Conservation (phyloP, 2,797 vertebrate species). For the Pempheris klunzingeri region DNA sequence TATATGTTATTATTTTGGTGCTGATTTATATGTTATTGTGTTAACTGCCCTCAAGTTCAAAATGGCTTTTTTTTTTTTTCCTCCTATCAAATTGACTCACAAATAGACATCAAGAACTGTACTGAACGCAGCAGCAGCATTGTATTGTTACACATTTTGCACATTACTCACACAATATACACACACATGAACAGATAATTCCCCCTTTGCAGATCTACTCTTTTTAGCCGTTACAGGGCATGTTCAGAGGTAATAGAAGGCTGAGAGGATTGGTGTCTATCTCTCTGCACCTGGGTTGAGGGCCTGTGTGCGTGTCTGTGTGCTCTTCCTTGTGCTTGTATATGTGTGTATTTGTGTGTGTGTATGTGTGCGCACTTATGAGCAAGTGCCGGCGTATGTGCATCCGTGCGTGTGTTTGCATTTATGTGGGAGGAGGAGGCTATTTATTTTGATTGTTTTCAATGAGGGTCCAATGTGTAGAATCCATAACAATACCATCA, state of each 20-base stretch:
- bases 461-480: conserved; percentile 77
- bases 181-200: conserved; percentile 28
- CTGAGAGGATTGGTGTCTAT: conserved; percentile 62
- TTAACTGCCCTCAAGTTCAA: conserved; percentile 25
- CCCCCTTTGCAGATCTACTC: conserved; percentile 36
- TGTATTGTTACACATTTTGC: conserved; percentile 31
- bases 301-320: conserved; percentile 16
- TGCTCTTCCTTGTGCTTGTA: conserved; percentile 10
- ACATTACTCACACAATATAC: conserved; percentile 16
- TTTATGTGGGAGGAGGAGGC: conserved; percentile 71
- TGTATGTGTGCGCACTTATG: neutral
- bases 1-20: conserved; percentile 33
- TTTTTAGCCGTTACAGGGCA: conserved; percentile 50
- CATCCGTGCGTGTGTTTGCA: conserved; percentile 47
- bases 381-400: conserved; percentile 14
- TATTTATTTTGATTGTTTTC: conserved; percentile 84
- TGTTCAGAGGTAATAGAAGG: conserved; percentile 69
- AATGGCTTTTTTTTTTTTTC: conserved; percentile 8
- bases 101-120: conserved; percentile 28
- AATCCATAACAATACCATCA: conserved; percentile 87
- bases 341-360: too few relatives aligned
- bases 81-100: conserved; percentile 42
- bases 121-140: conserved; percentile 27
- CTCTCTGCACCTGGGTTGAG: conserved; percentile 63
- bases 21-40: conserved; percentile 42